These are phyloP conservation scores for Arremon brunneinucha DNA, from an alignment of 2,797 vertebrate genomes.

Conservation along the genomic window DNA sequence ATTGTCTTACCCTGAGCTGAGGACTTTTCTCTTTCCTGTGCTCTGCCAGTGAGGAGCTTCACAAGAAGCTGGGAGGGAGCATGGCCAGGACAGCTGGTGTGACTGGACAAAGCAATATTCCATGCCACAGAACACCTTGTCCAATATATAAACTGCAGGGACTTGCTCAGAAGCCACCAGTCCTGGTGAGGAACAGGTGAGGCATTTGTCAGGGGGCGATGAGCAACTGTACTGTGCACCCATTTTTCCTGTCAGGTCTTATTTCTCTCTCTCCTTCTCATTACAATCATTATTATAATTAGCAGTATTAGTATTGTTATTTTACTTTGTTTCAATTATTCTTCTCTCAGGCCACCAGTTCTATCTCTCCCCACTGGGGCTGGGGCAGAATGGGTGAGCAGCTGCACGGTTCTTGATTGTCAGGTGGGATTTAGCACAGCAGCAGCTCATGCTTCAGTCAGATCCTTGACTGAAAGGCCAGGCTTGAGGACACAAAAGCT, in stretches of 20 bases:
- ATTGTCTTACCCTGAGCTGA: background rate
- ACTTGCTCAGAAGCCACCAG: background rate
- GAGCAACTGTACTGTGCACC: background rate
- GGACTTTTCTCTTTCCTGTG: background rate
- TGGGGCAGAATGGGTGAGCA: background rate
- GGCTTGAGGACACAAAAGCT: background rate
- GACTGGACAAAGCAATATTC: background rate
- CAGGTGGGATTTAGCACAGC: background rate
- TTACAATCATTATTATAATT: background rate
- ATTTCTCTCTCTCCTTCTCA: background rate
- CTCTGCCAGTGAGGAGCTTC: background rate
- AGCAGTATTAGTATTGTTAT: background rate
- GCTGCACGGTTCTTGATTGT: background rate
- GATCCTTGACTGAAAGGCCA: background rate
- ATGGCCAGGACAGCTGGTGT: background rate
- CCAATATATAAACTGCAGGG: background rate
- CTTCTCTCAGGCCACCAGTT: background rate
- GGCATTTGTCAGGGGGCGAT: background rate
- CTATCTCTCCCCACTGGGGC: background rate
- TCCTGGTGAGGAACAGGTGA: background rate
- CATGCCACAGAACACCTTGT: background rate
- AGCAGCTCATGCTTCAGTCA: background rate
- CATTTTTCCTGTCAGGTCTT: background rate
- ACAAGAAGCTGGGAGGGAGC: background rate
- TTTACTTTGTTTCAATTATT: background rate